Base-by-base conservation (phyloP, 2,797 vertebrate species). In the Odontamblyopus lacepedii region DNA sequence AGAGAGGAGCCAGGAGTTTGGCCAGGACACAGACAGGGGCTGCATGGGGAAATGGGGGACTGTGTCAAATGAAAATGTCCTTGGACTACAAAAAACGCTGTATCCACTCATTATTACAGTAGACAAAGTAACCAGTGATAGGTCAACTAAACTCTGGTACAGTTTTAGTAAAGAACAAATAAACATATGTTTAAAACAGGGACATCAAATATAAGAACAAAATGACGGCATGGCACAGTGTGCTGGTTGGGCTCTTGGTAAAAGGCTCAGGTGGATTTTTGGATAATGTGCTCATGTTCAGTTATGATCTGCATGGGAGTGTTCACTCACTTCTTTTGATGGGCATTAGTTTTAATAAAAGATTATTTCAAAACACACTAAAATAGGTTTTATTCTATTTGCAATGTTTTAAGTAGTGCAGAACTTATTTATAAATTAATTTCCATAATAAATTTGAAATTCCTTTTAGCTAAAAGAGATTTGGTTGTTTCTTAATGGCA, bases 401-500 rank as follows among this genome's bases (percentile, higher is more conserved):
- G 56, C 44, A 16, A 48, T 27, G 56, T 27, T 29, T 26, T 27
- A 27, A 13, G 11, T 59, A 4, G 26, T 26, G 26, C 27, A 29
- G 27, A 29, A 30, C 6, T 16, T 30, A 61, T 61, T 30, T 30
- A 18, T 61, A 6, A 30, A 61, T 26, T 26, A 13, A 64, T 44
- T 41, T 64, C 1, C 19, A 44, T 57, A 57, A 57, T 23, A 23
- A 57, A 57, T 57, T 11, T 12, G 18, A n/a, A 53, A 53, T n/a
- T 53, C 16, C 19, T 18, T 18, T n/a, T 57, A 11, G 55, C 55
- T 26, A 23, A 23, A 60, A 6, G 9, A 29, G 15, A 29, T 50
- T 65, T 53, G 18, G 65, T 53, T 18, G 27, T 19, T 53, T 53
- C 23, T 4, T 85, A 87, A 85, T 82, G 73, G 83, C 83, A 50